Conservation (phyloP, 2,113 vertebrate genomes). For the Calcarius ornatus region DNA sequence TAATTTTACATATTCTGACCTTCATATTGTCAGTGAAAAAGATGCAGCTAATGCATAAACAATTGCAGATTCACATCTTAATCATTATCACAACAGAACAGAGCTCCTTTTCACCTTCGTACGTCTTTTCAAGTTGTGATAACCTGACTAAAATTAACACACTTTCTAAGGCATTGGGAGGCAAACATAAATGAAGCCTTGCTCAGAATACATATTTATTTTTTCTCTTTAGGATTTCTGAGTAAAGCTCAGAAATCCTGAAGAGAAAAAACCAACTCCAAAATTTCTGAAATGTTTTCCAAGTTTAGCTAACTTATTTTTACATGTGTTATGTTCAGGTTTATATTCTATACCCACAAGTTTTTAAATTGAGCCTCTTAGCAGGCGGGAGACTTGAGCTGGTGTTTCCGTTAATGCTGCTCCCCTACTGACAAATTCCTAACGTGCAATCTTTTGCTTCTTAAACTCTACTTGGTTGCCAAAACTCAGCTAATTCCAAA, state of each 20-base stretch:
- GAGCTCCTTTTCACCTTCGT: fast-evolving
- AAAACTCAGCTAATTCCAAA: neutral
- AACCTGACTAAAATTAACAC: neutral
- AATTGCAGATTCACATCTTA: neutral
- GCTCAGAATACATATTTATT: neutral
- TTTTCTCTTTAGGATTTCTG: neutral
- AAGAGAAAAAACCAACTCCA: neutral
- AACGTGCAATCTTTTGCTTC: neutral
- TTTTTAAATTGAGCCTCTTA: neutral
- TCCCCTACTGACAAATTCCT: neutral
- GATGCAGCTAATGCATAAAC: neutral
- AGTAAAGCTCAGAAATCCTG: too few species aligned
- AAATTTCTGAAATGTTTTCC: neutral
- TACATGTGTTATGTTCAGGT: neutral
- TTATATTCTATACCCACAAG: neutral
- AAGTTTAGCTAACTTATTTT: neutral
- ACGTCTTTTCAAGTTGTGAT: neutral
- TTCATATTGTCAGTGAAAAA: fast-evolving
- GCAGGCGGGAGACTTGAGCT: neutral
- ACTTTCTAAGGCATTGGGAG: neutral
- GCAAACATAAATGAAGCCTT: neutral
- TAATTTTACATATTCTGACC: neutral
- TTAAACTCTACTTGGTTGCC: neutral
- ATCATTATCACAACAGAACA: neutral
- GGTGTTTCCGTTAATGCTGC: neutral